These are phyloP conservation scores for Sarotherodon lohbergeri DNA, from an alignment of 2,113 vertebrate genomes.

Conservation along the genomic window DNA sequence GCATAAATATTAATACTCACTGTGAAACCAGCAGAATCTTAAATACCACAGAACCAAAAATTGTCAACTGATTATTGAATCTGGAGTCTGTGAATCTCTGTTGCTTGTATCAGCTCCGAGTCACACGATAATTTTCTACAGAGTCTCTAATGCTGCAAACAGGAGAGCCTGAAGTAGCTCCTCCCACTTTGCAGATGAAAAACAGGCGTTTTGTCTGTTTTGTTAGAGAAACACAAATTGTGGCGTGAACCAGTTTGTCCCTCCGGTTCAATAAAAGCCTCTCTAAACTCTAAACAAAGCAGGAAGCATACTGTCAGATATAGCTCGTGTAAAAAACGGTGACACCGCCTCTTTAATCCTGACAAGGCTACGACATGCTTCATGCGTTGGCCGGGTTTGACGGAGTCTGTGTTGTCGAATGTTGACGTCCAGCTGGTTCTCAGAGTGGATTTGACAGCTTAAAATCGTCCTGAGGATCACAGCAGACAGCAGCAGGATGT, in stretches of 20 bases:
- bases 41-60: rapidly evolving
- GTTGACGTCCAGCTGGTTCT: neutral
- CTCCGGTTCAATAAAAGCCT: neutral
- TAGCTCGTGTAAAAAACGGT: rapidly evolving
- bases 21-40: neutral
- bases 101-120: neutral
- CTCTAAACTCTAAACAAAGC: neutral
- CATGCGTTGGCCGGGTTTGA: neutral
- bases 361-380: neutral
- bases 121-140: rapidly evolving
- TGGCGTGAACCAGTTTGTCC: neutral
- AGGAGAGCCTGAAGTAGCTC: neutral
- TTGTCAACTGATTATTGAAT: rapidly evolving
- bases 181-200: neutral
- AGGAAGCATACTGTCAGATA: neutral
- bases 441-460: neutral
- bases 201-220: rapidly evolving
- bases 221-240: neutral
- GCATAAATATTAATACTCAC: neutral
- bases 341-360: neutral
- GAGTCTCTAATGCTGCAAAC: neutral
- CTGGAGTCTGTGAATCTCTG: neutral
- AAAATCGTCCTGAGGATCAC: neutral
- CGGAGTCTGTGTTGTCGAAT: neutral
- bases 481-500: neutral